phyloP scores from a whole-genome alignment of 2,113 vertebrate species.

The Ictidomys tridecemlineatus region DNA sequence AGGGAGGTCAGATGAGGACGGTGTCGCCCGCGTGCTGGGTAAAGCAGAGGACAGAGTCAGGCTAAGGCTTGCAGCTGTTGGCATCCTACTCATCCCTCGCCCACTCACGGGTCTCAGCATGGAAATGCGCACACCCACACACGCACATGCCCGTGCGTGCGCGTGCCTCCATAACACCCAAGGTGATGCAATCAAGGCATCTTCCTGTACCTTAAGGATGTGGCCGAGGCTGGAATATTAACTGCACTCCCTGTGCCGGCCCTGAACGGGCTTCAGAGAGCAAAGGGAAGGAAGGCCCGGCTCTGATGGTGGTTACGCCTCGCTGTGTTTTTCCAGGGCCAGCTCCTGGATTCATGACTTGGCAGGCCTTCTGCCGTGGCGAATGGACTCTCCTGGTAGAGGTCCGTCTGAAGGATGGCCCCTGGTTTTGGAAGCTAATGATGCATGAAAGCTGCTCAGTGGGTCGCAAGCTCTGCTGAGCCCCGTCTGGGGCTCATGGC shows the following conservation, averaged over 20 bases:
- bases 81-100: not conserved
- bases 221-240: not conserved
- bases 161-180: no score
- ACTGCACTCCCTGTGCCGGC: not conserved
- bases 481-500: slow-evolving; percentile 76
- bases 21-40: accelerated
- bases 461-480: slow-evolving; percentile 46
- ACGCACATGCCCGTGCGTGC: no score
- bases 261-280: not conserved
- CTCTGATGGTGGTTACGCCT: not conserved
- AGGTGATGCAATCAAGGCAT: no score
- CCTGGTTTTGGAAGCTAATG: slow-evolving; percentile 66
- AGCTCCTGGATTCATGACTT: not conserved
- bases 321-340: not conserved
- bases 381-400: slow-evolving; percentile 61
- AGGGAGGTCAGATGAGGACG: not conserved
- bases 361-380: not conserved
- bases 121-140: accelerated
- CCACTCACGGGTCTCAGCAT: not conserved
- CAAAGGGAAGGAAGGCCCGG: not conserved
- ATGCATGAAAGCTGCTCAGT: slow-evolving; percentile 48
- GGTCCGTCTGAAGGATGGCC: slow-evolving; percentile 61
- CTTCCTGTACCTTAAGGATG: not conserved
- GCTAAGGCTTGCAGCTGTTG: not conserved
- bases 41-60: not conserved